A percentile compares a stretch with the other conserved stretches of the same genome.
Conservation (phyloP, 1,140 invertebrate genomes). For the Pogonognathellus flavescens region DNA sequence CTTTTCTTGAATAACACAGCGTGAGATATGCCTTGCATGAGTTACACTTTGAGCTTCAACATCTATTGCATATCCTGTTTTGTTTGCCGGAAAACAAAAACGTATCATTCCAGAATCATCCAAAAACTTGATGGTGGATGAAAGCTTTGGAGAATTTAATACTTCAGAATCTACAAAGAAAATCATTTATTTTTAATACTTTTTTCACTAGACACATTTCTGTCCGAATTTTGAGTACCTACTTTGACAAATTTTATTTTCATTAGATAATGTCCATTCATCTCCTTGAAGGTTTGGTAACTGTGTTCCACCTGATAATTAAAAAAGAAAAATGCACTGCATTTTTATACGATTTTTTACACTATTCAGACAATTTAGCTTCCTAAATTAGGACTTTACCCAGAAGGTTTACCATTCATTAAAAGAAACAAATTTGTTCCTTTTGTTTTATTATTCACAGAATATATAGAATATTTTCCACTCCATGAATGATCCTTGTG, state of each 20-base stretch:
- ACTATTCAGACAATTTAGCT: neutral
- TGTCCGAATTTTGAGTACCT: neutral
- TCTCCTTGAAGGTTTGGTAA: constrained; percentile 22
- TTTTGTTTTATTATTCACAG: constrained; percentile 3
- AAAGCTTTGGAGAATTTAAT: neutral
- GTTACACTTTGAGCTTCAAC: neutral
- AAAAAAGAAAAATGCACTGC: neutral
- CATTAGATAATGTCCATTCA: neutral
- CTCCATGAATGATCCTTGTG: constrained; percentile 31
- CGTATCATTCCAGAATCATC: constrained; percentile 10
- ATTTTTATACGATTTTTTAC: neutral
- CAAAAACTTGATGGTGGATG: neutral
- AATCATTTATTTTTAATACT: neutral
- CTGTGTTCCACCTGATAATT: constrained; percentile 13
- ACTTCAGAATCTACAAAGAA: neutral
- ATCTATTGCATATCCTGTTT: constrained; percentile 15
- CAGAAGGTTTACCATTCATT: constrained; percentile 14
- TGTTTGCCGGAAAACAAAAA: constrained; percentile 13
- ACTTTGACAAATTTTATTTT: neutral
- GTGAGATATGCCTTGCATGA: constrained; percentile 8
- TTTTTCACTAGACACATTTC: neutral
- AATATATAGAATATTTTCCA: constrained; percentile 32
- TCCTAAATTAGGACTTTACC: neutral
- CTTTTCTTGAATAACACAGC: neutral
- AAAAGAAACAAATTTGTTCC: neutral